phyloP scores from a whole-genome alignment of 1,140 invertebrate genomes.

The Polyergus mexicanus region DNA sequence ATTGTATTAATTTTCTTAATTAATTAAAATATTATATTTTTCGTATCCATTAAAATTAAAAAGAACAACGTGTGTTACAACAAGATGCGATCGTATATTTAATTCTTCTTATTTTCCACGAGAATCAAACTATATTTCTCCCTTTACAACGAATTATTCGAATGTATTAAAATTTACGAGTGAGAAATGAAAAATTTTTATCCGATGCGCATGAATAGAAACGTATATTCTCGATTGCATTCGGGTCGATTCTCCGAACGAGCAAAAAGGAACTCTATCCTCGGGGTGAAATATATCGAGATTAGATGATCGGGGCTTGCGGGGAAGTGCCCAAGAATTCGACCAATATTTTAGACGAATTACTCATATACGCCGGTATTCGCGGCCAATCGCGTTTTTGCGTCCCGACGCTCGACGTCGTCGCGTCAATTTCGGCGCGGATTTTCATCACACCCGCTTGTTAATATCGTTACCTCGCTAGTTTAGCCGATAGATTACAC shows the following conservation, averaged over 20 bases:
- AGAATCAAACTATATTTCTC: background rate
- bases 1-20: background rate
- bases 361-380: background rate
- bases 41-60: background rate
- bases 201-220: constrained; percentile 15
- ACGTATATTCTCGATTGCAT: constrained; percentile 19
- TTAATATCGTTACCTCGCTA: constrained; percentile 38
- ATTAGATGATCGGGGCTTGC: background rate
- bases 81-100: background rate
- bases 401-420: constrained; percentile 5
- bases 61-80: background rate
- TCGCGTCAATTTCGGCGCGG: background rate
- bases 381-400: constrained; percentile 37
- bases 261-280: constrained; percentile 37
- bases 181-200: constrained; percentile 4
- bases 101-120: background rate
- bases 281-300: constrained; percentile 29
- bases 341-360: constrained; percentile 43
- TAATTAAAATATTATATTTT: constrained; percentile 2
- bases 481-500: constrained; percentile 64
- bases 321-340: constrained; percentile 15
- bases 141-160: background rate
- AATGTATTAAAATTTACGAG: constrained; percentile 28
- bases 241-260: constrained; percentile 8
- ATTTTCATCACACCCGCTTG: constrained; percentile 4